Evolutionary conservation across 2,113 vertebrate species (phyloP).

Genomic region (Saguinus imperator): DNA sequence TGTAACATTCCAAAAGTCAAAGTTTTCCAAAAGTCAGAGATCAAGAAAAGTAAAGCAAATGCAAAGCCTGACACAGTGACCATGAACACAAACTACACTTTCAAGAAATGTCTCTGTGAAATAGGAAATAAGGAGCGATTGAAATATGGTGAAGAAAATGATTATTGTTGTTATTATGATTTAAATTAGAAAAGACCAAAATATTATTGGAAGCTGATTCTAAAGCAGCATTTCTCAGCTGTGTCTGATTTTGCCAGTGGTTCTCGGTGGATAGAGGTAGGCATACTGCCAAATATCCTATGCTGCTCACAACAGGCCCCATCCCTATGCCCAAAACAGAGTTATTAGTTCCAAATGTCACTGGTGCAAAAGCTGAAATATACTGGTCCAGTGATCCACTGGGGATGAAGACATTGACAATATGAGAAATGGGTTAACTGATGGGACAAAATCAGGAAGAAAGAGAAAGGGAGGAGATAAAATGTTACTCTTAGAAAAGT

Average conservation of each 20-base stretch:
- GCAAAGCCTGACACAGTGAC: background rate
- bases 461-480: background rate
- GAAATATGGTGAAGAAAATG: background rate
- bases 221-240: background rate
- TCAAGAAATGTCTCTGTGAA: background rate
- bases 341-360: background rate
- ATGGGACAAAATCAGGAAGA: background rate
- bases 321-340: background rate
- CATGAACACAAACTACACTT: background rate
- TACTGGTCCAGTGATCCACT: background rate
- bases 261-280: background rate
- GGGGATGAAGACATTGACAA: background rate
- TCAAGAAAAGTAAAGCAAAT: background rate
- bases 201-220: background rate
- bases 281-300: background rate
- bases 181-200: background rate
- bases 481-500: background rate
- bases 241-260: background rate
- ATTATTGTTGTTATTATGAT: background rate
- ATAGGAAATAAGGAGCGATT: background rate
- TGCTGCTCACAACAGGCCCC: background rate
- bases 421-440: background rate
- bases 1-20: background rate
- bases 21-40: background rate
- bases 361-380: background rate